A percentile compares a stretch with the other conserved stretches of the same genome.
Evolutionary conservation across 1,140 invertebrate genomes (phyloP).

Genomic region (Sinella curviseta): DNA sequence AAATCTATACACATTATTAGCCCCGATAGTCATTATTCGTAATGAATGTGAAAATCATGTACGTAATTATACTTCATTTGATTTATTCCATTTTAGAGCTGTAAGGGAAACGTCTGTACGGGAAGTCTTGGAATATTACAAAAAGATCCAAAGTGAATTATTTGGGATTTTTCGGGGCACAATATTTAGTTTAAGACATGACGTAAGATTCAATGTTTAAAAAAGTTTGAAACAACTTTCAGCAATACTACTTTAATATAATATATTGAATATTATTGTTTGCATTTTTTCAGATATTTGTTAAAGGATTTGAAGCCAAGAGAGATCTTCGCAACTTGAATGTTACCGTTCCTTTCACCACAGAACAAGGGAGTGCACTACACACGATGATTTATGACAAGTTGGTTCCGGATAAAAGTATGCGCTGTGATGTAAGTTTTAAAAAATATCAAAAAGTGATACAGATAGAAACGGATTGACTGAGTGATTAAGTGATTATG

Average conservation of each 20-base stretch:
- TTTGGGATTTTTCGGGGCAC: conserved; percentile 36
- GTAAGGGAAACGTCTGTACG: background rate
- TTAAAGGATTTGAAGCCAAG: background rate
- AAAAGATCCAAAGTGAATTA: conserved; percentile 17
- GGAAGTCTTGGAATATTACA: background rate
- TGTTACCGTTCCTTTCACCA: conserved; percentile 36
- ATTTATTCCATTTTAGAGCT: background rate
- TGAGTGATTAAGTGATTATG: too few species aligned
- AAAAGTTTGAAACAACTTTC: too few species aligned
- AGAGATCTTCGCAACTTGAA: conserved; percentile 31
- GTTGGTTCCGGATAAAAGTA: background rate
- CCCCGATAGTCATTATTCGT: background rate
- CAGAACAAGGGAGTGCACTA: background rate
- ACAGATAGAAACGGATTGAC: too few species aligned
- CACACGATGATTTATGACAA: background rate
- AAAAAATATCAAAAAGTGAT: background rate
- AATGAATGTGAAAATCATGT: too few species aligned
- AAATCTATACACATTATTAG: background rate
- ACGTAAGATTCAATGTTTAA: background rate
- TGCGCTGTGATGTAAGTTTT: background rate
- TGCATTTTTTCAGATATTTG: conserved; percentile 27
- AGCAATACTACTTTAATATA: background rate
- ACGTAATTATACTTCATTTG: too few species aligned
- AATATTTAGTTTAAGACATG: background rate
- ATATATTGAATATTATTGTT: background rate